phyloP scores from a whole-genome alignment of 2,113 vertebrate genomes.

The Aplodontia rufa region DNA sequence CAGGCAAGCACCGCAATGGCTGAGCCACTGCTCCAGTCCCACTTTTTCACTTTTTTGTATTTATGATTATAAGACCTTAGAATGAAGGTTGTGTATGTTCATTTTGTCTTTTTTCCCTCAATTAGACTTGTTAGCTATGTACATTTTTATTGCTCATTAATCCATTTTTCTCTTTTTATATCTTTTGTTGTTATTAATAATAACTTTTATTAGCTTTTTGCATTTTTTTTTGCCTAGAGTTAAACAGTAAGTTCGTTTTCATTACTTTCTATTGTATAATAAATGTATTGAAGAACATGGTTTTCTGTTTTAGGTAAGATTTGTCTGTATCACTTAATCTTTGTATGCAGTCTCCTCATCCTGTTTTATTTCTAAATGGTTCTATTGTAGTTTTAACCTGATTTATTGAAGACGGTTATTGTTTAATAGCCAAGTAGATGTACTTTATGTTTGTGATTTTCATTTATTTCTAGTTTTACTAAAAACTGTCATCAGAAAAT shows the following conservation, averaged over 20 bases:
- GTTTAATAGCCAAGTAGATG: constrained; percentile 19
- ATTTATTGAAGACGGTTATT: not conserved
- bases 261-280: not conserved
- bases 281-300: not conserved
- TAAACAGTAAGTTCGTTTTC: constrained; percentile 42
- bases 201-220: constrained; percentile 13
- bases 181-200: not conserved
- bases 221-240: not conserved
- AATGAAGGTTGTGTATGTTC: not conserved
- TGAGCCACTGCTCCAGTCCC: too few relatives aligned
- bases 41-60: not conserved
- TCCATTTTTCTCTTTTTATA: not conserved
- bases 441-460: constrained; percentile 29
- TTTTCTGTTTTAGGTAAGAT: not conserved
- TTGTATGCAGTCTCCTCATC: not conserved
- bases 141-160: not conserved
- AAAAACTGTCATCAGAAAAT: not conserved
- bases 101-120: not conserved
- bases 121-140: not conserved
- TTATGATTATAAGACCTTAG: not conserved
- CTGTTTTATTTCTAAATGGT: constrained; percentile 6
- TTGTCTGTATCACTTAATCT: not conserved
- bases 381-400: not conserved
- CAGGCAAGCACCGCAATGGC: too few relatives aligned
- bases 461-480: constrained; percentile 21